Evolutionary conservation across 2,888 invertebrate genomes (phyloP), one percentile per base, ranked within the genome.

Genomic region (Torymus auratus): DNA sequence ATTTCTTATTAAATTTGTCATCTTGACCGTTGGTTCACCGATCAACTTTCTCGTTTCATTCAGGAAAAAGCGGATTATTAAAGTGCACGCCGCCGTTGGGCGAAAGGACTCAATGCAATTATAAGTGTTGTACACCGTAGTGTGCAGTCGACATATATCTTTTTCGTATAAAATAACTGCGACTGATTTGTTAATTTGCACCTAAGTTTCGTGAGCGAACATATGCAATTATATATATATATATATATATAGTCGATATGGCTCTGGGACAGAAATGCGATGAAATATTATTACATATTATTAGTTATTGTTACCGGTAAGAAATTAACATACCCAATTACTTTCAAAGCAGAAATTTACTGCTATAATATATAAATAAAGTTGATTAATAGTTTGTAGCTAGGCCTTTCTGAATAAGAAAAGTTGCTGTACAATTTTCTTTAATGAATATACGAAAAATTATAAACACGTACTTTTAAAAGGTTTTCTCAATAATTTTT

Each of bases 171-270:
- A 78, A 81, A 70, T 70, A 81, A 60, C 58, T 70, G 77, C 77
- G 81, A 81, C 73, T 69, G 58, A 15, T 53, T 56, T 12, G 7
- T 41, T 41, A 41, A 72, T 81, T 81, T 81, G 68, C 81, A 77
- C 62, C 73, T 70, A 78, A 78, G 68, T 76, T 72, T 76, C 71
- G n/a, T 62, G 71, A 80, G 67, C 76, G 17, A 74, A 80, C 65
- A 60, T 72, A 62, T 17, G 60, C 61, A 60, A 68, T 72, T 17
- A 79, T 74, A 65, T 20, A 81, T n/a, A n/a, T n/a, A n/a, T n/a
- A n/a, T n/a, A n/a, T n/a, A n/a, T n/a, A n/a, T 28, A 69, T 41
- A 41, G 41, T 62, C 20, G 55, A 75, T 76, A 72, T 72, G 62
- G 62, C 72, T 80, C 76, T 76, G 61, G 71, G 72, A 69, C 72